Evolutionary conservation across 2,113 vertebrate species (phyloP), one percentile per base, ranked within the genome.

Genomic region (Catharus minimus): DNA sequence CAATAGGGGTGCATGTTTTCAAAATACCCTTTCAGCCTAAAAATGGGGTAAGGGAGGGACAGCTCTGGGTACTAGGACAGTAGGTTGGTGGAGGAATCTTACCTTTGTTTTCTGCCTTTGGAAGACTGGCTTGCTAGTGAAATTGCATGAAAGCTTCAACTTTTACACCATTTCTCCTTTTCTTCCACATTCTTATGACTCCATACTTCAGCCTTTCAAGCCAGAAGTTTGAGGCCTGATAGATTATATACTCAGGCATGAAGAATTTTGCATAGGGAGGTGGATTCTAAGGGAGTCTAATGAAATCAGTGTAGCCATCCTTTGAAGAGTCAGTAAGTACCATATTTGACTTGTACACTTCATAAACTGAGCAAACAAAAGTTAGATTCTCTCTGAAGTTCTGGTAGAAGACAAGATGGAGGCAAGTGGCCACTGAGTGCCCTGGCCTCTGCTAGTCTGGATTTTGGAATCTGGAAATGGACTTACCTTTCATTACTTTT

Each of bases 131-230:
- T 90, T 95, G 91, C 90, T 85, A 58, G 84, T 77, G 60, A 85
- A 75, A 85, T 71, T 95, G 95, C 95, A 96, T 95, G 95, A 93
- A 90, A 96, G 78, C 93, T 95, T 95, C 50, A 39, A 47, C 81
- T 93, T 80, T 76, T 83, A 66, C n/a, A 66, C 58, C 65, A 8
- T 84, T 90, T 90, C 66, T 94, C 21, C 38, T 93, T 66, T 55
- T 76, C 53, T 49, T 79, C 62, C 74, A 61, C 62, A 4, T 73
- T 92, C 92, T 91, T 85, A 33, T 24, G 92, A 92, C 95, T 82
- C 89, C 67, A 64, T 56, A 55, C 60, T 85, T 82, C 71, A 79
- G 43, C 61, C 84, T 90, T 91, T 82, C 81, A 58, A 93, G 75
- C 71, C 72, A 72, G 39, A 86, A 85, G 65, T 90, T 91, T 60